Evolutionary conservation across 2,797 vertebrate genomes (phyloP).

Genomic region (Anguilla pacifica): DNA sequence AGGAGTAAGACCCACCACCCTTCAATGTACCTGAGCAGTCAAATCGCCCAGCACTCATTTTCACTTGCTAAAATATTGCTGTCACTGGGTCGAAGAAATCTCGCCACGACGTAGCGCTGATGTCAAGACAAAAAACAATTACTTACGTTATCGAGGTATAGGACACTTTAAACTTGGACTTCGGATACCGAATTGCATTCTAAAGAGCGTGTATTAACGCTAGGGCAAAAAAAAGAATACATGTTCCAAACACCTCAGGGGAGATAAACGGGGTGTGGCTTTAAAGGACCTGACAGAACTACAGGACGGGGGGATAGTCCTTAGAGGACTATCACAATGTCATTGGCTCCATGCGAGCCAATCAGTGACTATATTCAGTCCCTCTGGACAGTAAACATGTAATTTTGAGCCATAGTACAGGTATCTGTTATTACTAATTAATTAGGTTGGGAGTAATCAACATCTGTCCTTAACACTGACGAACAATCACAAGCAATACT

Average conservation of each 20-base stretch:
- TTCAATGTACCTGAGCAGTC: too few relatives aligned
- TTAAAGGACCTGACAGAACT: background rate
- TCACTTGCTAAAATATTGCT: background rate
- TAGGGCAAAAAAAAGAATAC: background rate
- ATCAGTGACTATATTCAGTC: background rate
- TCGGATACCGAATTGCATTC: background rate
- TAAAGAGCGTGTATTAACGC: background rate
- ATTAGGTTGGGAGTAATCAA: background rate
- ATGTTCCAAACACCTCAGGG: background rate
- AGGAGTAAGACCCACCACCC: background rate
- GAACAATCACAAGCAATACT: background rate
- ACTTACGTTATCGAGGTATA: background rate
- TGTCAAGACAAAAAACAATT: background rate
- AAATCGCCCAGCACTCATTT: background rate
- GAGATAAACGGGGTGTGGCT: background rate
- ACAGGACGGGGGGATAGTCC: background rate
- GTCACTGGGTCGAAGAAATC: background rate
- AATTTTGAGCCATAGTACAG: background rate
- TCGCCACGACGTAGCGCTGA: background rate
- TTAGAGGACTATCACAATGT: background rate
- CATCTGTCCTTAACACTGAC: background rate
- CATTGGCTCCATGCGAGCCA: background rate
- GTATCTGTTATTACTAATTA: background rate
- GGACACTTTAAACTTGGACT: background rate
- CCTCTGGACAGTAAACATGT: background rate